Base-by-base conservation (phyloP, 2,888 invertebrate genomes). In the Tricholauxania praeusta region DNA sequence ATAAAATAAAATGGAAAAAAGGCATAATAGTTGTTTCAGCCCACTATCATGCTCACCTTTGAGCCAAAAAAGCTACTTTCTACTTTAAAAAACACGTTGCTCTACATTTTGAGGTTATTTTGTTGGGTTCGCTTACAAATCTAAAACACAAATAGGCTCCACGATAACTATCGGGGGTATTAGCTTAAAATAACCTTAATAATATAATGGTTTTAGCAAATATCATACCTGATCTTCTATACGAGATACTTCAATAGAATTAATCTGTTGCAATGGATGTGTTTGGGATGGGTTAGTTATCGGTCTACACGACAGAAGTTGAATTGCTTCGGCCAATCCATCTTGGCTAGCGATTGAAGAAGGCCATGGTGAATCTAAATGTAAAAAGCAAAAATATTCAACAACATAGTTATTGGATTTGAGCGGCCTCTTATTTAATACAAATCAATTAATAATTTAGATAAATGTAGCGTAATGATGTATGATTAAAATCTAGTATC, bases 241-340 rank as follows among this genome's bases (percentile, higher is more conserved):
- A 49, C 22, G n/a, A 14, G 64, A 49, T 22, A 64, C 64, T 17
- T 64, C 64, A 64, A 64, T 19, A 17, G 48, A 32, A 62, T 62
- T 28, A 15, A 62, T 64, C 3, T 48, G 12, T 19, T 48, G 64
- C 19, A 39, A 47, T 49, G 32, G 39, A 28, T 47, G 63, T n/a
- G 14, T 19, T 55, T 62, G 63, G 7, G 47, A 72, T 10, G 49
- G 39, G 12, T 74, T 62, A 28, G 72, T 76, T 39, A 75, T 68
- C 22, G 91, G 91, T 75, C 90, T 88, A 79, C 91, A 91, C 10
- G 92, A 92, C 8, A 92, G 83, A 28, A 92, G 83, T 78, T 91
- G 91, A 77, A 92, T 92, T 3, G 92, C 92, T 84, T 92, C 92
- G 15, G 91, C 90, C 60, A 92, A 87, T 22, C 92, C 92, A 81